Base-by-base conservation (phyloP, 2,888 invertebrate genomes). In the Sthenelais limicola region DNA sequence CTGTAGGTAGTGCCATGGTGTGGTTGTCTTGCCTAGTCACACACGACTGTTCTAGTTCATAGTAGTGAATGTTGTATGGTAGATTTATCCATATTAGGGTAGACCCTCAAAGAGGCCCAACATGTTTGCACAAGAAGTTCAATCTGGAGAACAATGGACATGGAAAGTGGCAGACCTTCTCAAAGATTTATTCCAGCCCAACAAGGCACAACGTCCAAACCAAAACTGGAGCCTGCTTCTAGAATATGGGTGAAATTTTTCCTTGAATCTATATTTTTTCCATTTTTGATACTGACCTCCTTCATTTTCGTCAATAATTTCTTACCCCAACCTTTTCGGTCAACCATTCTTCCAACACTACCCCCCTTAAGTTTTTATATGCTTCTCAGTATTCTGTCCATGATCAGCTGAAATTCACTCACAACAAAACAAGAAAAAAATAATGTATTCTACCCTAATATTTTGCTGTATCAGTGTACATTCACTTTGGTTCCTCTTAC, bases 381-480 rank as follows among this genome's bases (percentile, higher is more conserved):
- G 9, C 35, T 62, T 62, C 38, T 62, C 62, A 38, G n/a, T 38
- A 38, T 35, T 38, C 21, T 38, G 24, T 32, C 18, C n/a, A n/a
- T n/a, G 43, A 38, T 43, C 62, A 38, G 38, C 24, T 62, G 62
- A 35, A 62, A 62, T 62, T 62, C 62, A 62, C 18, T 35, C 62
- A 35, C 32, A 30, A 62, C n/a, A 38, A 38, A 51, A 21, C 7
- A n/a, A 51, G 26, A 51, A 51, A 51, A 51, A 5, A 7, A 7
- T 3, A 32, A 68, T n/a, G 33, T 43, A 51, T 70, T 52, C 56
- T 70, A 70, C 70, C 70, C 70, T 70, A 54, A 54, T 70, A 70
- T 51, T 70, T 51, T 21, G 70, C 70, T 48, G 70, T 70, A 35
- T 70, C 56, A 24, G 43, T 26, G n/a, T 30, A 38, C 62, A 62